phyloP scores from a whole-genome alignment of 2,888 invertebrate genomes.

The Aphidoletes aphidimyza region DNA sequence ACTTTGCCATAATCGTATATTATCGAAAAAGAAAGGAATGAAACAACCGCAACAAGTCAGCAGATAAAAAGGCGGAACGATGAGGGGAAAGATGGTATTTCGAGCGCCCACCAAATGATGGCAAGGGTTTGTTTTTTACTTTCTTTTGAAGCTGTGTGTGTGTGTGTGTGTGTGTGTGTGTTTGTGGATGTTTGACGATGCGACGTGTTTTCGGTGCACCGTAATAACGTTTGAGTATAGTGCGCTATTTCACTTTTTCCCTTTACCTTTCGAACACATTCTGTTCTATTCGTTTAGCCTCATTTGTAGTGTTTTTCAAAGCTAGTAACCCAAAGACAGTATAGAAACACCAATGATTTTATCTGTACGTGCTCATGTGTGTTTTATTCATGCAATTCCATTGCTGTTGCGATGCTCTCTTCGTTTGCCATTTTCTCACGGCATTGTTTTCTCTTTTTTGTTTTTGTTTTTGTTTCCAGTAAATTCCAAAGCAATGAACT shows the following conservation, averaged over 20 bases:
- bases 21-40: not conserved
- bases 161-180: not conserved
- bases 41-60: conserved; percentile 46
- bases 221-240: not conserved
- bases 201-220: not conserved
- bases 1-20: conserved; percentile 51
- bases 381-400: conserved; percentile 43
- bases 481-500: conserved; percentile 53
- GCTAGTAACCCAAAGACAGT: conserved; percentile 38
- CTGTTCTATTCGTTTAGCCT: conserved; percentile 20
- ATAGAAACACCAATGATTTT: conserved; percentile 27
- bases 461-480: not conserved
- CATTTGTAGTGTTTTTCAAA: conserved; percentile 43
- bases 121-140: conserved; percentile 15
- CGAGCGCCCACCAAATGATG: not conserved
- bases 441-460: not conserved
- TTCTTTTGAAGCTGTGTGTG: not conserved
- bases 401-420: not conserved
- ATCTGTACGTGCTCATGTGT: conserved; percentile 30
- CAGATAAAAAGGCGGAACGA: not conserved
- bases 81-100: not conserved
- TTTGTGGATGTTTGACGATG: not conserved
- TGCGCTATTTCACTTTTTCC: not conserved
- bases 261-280: conserved; percentile 35
- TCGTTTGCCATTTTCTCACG: not conserved